A percentile compares a stretch with the other conserved stretches of the same genome.
Evolutionary conservation across 2,113 vertebrate genomes (phyloP).

Genomic region (Chrysochloris asiatica): DNA sequence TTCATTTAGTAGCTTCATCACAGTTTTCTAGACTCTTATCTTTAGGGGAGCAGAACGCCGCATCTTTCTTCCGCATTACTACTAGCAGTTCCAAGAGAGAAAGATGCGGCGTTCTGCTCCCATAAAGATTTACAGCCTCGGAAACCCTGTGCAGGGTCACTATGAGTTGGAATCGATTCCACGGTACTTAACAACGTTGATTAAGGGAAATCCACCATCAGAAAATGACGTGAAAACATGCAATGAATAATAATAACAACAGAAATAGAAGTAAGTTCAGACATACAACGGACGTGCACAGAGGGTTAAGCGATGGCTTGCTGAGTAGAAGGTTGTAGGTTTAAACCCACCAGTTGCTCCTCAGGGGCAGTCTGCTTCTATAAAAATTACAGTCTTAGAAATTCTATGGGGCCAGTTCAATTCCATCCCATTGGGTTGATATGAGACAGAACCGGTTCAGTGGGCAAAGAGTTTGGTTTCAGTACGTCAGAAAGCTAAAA

Average conservation of each 20-base stretch:
- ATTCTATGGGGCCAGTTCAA: neutral
- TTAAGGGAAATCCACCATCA: too few relatives aligned
- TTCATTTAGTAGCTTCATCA: too few relatives aligned
- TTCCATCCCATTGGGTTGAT: neutral
- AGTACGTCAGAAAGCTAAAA: too few relatives aligned
- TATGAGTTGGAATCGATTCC: too few relatives aligned
- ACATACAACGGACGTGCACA: accelerated
- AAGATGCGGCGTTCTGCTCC: too few relatives aligned
- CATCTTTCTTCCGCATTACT: too few relatives aligned
- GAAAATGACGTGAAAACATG: too few relatives aligned
- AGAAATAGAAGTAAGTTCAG: neutral
- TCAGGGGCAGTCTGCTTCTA: neutral
- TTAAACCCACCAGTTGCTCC: neutral
- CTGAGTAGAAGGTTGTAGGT: neutral
- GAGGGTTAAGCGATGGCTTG: neutral
- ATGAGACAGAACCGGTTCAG: neutral
- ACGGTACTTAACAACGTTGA: too few relatives aligned
- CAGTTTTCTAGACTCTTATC: neutral
- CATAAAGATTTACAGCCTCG: too few relatives aligned
- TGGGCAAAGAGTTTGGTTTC: too few relatives aligned
- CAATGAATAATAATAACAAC: neutral
- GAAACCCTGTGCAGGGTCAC: too few relatives aligned
- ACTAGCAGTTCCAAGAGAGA: too few relatives aligned
- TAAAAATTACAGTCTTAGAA: neutral
- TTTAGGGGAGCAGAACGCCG: neutral